Base-by-base conservation (phyloP, 2,113 vertebrate genomes). In the Lepus europaeus region DNA sequence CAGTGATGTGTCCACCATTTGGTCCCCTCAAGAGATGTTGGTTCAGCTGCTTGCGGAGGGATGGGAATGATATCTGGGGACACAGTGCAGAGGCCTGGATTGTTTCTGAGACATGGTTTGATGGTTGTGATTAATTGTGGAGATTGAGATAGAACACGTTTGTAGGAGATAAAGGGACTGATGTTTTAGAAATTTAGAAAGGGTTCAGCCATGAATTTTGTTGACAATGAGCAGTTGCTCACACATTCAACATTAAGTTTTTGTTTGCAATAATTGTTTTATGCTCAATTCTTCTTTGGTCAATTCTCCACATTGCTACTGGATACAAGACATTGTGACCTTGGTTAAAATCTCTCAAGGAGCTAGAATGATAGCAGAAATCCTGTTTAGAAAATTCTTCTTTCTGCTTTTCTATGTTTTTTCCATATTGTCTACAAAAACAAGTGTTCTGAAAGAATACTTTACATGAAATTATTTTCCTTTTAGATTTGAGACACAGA, bases 41-140 rank as follows among this genome's bases (percentile, higher is more conserved):
- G 96, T 97, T 97, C 97, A 97, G 97, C 97, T 97, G 97, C 89
- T 89, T 96, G 68, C 86, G 91, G 90, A 95, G 91, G 97, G n/a
- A 96, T 92, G 97, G 95, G 92, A 90, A 97, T 96, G 92, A 95
- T 94, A 94, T 95, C 91, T 93, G 90, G 87, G 80, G 88, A 91
- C 59, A 33, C 25, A 45, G 74, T 23, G 20, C 77, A 79, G 93
- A 82, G 85, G 78, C 63, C 36, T 39, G 22, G 45, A 68, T 19
- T 59, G 81, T 93, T 83, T 94, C 93, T 72, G 63, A 86, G 53
- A 45, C 70, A 31, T 63, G 66, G 79, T 19, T 63, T 91, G 96
- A 95, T 90, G 82, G 70, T 79, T 90, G 79, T 95, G 95, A 95
- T 95, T 95, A 96, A 96, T 53, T 94, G 93, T 45, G 69, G 83